Evolutionary conservation across 2,797 vertebrate genomes (phyloP).

Genomic region (Anolis apletophallus): DNA sequence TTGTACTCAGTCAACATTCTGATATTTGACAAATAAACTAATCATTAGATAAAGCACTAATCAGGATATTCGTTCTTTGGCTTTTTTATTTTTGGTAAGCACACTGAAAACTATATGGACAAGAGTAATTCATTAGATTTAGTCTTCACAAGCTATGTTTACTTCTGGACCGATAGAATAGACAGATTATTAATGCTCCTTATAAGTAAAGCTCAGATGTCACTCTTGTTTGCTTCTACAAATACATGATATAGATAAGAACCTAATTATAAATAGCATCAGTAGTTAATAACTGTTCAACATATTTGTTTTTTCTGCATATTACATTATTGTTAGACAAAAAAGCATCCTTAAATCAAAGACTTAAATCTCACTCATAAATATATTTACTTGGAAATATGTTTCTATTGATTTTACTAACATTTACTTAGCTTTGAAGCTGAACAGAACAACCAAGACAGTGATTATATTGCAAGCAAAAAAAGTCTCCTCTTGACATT

Average conservation of each 20-base stretch:
- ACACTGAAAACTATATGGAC: slow-evolving; percentile 30
- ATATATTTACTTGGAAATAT: slow-evolving; percentile 20
- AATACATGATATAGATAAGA: slow-evolving; percentile 75
- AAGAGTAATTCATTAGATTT: slow-evolving; percentile 43
- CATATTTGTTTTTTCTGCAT: slow-evolving; percentile 76
- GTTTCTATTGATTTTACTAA: slow-evolving; percentile 2
- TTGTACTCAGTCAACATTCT: slow-evolving; percentile 45
- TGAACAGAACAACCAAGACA: slow-evolving; percentile 62
- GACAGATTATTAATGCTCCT: slow-evolving; percentile 68
- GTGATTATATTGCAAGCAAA: slow-evolving; percentile 64
- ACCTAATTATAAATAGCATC: slow-evolving; percentile 76
- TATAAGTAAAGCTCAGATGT: slow-evolving; percentile 70
- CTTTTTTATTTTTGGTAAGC: slow-evolving; percentile 51
- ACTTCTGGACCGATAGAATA: slow-evolving; percentile 55
- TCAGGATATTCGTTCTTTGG: slow-evolving; percentile 66
- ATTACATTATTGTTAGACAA: slow-evolving; percentile 68
- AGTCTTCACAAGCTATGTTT: slow-evolving; percentile 56
- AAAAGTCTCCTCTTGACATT: slow-evolving; percentile 60
- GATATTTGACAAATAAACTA: slow-evolving; percentile 50
- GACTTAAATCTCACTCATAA: slow-evolving; percentile 1
- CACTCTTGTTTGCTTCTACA: slow-evolving; percentile 69
- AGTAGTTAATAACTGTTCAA: slow-evolving; percentile 76
- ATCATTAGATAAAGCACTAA: slow-evolving; percentile 50
- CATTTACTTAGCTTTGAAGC: slow-evolving; percentile 10
- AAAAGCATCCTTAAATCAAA: slow-evolving; percentile 69